phyloP scores from a whole-genome alignment of 2,113 vertebrate species.

The Oreotrochilus melanogaster region DNA sequence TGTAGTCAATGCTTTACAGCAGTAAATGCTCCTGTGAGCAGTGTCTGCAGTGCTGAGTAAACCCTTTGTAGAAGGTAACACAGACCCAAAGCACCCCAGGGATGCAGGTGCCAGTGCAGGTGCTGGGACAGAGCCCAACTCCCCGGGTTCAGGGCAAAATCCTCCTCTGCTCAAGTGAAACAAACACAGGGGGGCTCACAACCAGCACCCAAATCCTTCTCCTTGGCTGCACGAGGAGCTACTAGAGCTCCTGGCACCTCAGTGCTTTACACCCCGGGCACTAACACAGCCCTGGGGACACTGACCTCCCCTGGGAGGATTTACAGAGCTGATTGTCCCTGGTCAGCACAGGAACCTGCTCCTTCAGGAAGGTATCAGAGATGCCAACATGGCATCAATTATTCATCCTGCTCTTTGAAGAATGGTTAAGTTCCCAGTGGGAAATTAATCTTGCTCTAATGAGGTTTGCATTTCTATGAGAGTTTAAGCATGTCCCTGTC shows the following conservation, averaged over 20 bases:
- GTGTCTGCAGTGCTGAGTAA: neutral
- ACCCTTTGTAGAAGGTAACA: neutral
- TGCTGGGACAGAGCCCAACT: accelerated
- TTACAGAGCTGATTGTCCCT: neutral
- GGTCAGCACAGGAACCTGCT: neutral
- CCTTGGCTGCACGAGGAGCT: accelerated
- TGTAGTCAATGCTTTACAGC: neutral
- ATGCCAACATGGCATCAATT: slow-evolving; percentile 15
- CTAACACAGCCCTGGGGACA: neutral
- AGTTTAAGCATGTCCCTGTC: neutral
- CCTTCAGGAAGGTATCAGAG: neutral
- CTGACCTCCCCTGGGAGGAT: neutral
- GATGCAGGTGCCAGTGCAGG: accelerated
- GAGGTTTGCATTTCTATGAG: neutral
- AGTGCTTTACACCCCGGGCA: neutral
- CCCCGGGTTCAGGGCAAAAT: neutral
- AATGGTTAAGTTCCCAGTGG: neutral
- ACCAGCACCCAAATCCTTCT: neutral
- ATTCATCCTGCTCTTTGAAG: slow-evolving; percentile 36
- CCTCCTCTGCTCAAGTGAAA: neutral
- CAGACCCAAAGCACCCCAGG: neutral
- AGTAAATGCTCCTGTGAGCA: neutral
- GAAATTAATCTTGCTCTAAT: slow-evolving; percentile 15
- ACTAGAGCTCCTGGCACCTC: neutral
- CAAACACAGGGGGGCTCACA: accelerated